Percentiles rank a stretch among this genome's conserved stretches.
phyloP scores from a whole-genome alignment of 2,888 invertebrate genomes.

The Ctenicera cuprea region DNA sequence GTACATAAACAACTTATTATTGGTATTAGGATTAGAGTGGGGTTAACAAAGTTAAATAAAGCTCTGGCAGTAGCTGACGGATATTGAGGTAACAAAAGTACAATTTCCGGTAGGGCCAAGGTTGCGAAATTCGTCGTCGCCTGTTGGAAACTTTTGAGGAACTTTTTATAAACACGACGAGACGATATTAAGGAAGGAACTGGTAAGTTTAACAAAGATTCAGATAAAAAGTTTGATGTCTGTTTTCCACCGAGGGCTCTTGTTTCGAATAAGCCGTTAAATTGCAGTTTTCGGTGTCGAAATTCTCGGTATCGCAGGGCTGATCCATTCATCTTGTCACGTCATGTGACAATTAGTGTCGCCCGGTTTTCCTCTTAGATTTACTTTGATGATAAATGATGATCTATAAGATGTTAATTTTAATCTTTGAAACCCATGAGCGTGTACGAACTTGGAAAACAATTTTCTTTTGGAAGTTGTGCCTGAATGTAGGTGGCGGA shows the following conservation, averaged over 20 bases:
- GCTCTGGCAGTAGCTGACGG: conserved; percentile 1
- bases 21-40: background rate
- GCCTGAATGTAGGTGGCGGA: background rate
- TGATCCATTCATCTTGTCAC: conserved; percentile 46
- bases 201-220: conserved; percentile 14
- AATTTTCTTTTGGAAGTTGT: conserved; percentile 1
- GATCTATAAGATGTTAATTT: conserved; percentile 50
- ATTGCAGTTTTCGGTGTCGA: conserved; percentile 32
- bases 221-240: conserved; percentile 28
- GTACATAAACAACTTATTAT: conserved; percentile 13
- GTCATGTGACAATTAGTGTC: conserved; percentile 47
- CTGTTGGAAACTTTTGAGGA: conserved; percentile 3
- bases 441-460: conserved; percentile 18
- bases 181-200: conserved; percentile 24
- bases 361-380: conserved; percentile 44
- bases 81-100: conserved; percentile 26
- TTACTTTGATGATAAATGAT: conserved; percentile 51
- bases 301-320: conserved; percentile 24
- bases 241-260: conserved; percentile 8
- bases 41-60: conserved; percentile 24
- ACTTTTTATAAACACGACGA: conserved; percentile 24
- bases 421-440: conserved; percentile 29
- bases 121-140: conserved; percentile 13
- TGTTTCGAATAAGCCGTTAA: conserved; percentile 33
- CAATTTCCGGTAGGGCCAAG: conserved; percentile 25